Evolutionary conservation across 2,113 vertebrate species (phyloP), one percentile per base, ranked within the genome.

Genomic region (Maccullochella peelii): DNA sequence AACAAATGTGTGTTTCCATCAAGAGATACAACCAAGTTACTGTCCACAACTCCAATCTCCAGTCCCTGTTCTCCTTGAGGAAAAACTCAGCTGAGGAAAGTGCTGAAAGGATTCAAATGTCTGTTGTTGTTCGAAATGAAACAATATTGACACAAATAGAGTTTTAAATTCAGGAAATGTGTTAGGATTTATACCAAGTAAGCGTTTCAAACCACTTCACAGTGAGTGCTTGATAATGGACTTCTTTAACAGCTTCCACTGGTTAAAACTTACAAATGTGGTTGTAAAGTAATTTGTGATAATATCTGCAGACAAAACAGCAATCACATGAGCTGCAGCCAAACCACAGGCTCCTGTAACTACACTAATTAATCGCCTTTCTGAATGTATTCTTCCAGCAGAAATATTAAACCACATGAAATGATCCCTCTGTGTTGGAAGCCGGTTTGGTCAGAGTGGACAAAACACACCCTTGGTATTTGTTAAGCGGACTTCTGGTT

Each of bases 341-440:
- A 65, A 67, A 44, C 75, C 75, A 58, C 38, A 58, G 38, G 75
- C 63, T 57, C 63, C 63, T 58, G 7, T 42, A 44, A 69, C 50
- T 33, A 9, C 7, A n/a, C 12, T 27, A 62, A 62, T 5, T 8
- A 8, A 27, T 57, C 2, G 2, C 33, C 4, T 40, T 21, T 58
- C 18, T 23, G 38, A 33, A 1, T 25, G 0, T 58, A 25, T 30
- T 65, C n/a, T 33, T 33, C 20, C 55, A 50, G n/a, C 58, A 30
- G 47, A 33, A 33, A 72, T 5, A n/a, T 21, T 16, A 70, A 42
- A 54, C 16, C 20, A 55, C 25, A 8, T 16, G 50, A 14, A 16
- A 2, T n/a, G 9, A 44, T 65, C 16, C 14, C 6, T 38, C 21
- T 71, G 69, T 71, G 50, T 10, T n/a, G 59, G n/a, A 65, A 30